Evolutionary conservation across 2,888 invertebrate species (phyloP), one percentile per base, ranked within the genome.

Genomic region (Oxyteleia sp.): DNA sequence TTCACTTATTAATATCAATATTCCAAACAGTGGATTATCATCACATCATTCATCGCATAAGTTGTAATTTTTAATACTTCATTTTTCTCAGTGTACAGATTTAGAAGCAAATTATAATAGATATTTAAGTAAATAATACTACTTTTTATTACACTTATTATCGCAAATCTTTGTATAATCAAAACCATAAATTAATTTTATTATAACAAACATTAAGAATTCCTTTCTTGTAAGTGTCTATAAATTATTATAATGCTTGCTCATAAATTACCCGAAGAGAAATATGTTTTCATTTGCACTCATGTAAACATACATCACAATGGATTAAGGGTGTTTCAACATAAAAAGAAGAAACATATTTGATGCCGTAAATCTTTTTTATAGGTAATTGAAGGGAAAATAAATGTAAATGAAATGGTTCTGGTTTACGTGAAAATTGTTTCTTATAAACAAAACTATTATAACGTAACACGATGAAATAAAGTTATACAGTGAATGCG

Each of bases 171-270:
- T 32, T 32, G 3, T 7, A 16, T 18, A 45, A n/a, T 7, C 18
- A 8, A 18, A 45, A 45, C 18, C 16, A 45, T 16, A 45, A 45
- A 45, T 45, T 4, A 18, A 16, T 18, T 45, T 45, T 45, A 45
- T 18, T 16, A 8, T 18, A 2, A 1, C n/a, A 10, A 23, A 3
- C 23, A 5, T n/a, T 35, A 35, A 8, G 13, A 15, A n/a, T 35
- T n/a, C 1, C 8, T 55, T 61, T 61, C 11, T 2, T 61, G 26
- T 61, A 45, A 61, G 43, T 43, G 10, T 13, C 61, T 45, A 20
- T 43, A 61, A 16, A 45, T 61, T 43, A 43, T 45, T 38, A 5
- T 55, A 55, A 35, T 55, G 35, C 11, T 16, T 18, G 35, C n/a
- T n/a, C 18, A 35, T 55, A 35, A 55, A 55, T 55, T 55, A 55